These are phyloP conservation scores for Loripinus fragilis DNA, from an alignment of 2,888 invertebrate genomes.

Conservation along the genomic window DNA sequence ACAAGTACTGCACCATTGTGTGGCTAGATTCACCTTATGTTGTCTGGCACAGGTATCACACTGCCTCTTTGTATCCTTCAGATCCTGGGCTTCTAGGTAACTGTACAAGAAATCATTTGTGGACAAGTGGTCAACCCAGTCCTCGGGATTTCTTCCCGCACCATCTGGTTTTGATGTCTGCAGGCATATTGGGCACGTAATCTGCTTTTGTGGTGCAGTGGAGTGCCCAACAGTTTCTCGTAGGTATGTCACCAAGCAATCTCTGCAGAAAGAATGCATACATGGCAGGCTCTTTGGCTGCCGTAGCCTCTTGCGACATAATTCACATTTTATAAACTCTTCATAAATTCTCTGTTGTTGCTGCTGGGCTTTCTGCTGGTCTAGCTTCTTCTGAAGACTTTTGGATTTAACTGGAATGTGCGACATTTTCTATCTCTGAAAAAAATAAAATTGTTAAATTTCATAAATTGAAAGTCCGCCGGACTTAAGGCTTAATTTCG, in stretches of 20 bases:
- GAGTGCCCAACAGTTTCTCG: slow-evolving; percentile 28
- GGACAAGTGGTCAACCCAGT: slow-evolving; percentile 50
- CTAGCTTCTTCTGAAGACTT: slow-evolving; percentile 4
- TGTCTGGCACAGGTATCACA: slow-evolving; percentile 64
- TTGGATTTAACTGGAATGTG: not conserved
- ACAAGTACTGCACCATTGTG: slow-evolving; percentile 60
- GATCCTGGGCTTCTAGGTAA: slow-evolving; percentile 49
- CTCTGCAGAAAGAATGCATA: slow-evolving; percentile 51
- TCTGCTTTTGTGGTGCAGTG: not conserved
- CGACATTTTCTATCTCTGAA: no score
- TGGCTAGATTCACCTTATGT: slow-evolving; percentile 34
- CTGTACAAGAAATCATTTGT: slow-evolving; percentile 53
- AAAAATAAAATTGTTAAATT: no score
- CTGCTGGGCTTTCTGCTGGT: not conserved
- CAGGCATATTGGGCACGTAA: slow-evolving; percentile 50
- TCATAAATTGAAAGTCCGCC: no score
- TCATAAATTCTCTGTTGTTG: slow-evolving; percentile 14
- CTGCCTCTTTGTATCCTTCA: slow-evolving; percentile 50
- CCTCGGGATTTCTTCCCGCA: slow-evolving; percentile 27
- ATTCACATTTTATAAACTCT: slow-evolving; percentile 53
- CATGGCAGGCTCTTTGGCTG: slow-evolving; percentile 47
- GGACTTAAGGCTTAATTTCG: no score
- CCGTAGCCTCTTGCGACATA: slow-evolving; percentile 45
- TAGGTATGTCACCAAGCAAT: slow-evolving; percentile 49
- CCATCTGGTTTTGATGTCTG: slow-evolving; percentile 37